Conservation (phyloP, 2,888 invertebrate genomes). For the Eupeodes latifasciatus region DNA sequence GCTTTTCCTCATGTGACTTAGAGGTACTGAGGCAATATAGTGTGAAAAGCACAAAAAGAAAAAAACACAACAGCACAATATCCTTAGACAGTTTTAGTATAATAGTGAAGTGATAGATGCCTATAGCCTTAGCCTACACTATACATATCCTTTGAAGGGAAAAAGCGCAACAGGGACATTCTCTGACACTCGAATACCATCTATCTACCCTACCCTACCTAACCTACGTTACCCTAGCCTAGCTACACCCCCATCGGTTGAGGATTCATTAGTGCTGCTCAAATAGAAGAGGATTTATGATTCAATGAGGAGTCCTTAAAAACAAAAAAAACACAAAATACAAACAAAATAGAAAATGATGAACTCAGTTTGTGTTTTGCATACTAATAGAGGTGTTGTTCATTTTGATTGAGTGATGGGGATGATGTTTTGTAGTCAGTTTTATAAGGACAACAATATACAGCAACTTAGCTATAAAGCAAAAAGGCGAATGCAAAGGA, state of each 20-base stretch:
- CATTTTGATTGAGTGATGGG: conserved; percentile 58
- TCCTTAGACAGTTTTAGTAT: neutral
- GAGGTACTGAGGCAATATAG: neutral
- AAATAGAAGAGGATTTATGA: conserved; percentile 67
- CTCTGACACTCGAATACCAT: neutral
- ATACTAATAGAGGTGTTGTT: conserved; percentile 63
- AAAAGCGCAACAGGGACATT: conserved; percentile 68
- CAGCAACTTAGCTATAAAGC: too few relatives aligned
- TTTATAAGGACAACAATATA: neutral
- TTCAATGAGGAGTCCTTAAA: conserved; percentile 53
- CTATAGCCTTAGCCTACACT: neutral
- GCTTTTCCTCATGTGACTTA: neutral
- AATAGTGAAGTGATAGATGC: neutral
- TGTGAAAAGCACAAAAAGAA: conserved; percentile 1
- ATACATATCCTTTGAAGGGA: conserved; percentile 6
- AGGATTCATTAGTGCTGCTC: conserved; percentile 70
- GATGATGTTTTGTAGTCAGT: neutral
- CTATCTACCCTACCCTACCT: neutral
- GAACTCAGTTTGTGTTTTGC: conserved; percentile 52
- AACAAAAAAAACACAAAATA: neutral
- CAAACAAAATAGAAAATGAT: conserved; percentile 48
- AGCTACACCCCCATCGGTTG: conserved; percentile 33
- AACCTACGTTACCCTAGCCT: neutral
- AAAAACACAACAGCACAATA: conserved; percentile 31
- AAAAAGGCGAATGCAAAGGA: neutral